Percentiles rank a stretch among this genome's conserved stretches.
phyloP scores from a whole-genome alignment of 2,113 vertebrate genomes.

The Larimichthys polyactis region DNA sequence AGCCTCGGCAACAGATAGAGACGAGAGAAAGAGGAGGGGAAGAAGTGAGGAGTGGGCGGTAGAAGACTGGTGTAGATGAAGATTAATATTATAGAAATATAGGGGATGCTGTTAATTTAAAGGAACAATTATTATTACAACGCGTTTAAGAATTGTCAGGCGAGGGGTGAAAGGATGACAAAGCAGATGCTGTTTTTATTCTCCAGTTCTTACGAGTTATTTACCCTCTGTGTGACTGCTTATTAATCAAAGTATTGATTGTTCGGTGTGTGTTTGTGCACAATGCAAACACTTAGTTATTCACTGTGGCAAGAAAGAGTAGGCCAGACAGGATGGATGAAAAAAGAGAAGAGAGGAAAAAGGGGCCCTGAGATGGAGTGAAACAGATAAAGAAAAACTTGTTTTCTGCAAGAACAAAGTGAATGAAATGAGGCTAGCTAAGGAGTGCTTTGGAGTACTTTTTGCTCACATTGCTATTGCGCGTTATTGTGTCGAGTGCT shows the following conservation, averaged over 20 bases:
- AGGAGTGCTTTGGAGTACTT: constrained; percentile 9
- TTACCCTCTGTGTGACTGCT: constrained; percentile 32
- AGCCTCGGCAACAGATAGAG: constrained; percentile 39
- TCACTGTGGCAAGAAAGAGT: constrained; percentile 5
- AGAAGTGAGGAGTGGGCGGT: constrained; percentile 5
- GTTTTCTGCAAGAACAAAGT: constrained; percentile 3
- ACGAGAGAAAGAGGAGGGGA: background rate
- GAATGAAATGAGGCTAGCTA: constrained; percentile 24
- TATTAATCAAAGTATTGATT: constrained; percentile 61
- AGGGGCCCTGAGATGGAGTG: constrained; percentile 61
- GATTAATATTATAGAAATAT: constrained; percentile 14
- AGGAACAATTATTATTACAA: background rate
- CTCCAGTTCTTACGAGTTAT: constrained; percentile 28
- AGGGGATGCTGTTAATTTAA: background rate
- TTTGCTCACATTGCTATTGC: constrained; percentile 49
- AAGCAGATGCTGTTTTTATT: constrained; percentile 11
- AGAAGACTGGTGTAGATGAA: constrained; percentile 8
- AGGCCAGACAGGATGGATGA: constrained; percentile 25
- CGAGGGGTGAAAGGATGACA: background rate
- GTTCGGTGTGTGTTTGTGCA: constrained; percentile 8
- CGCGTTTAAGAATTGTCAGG: background rate
- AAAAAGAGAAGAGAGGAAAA: constrained; percentile 31
- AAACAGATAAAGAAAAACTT: constrained; percentile 4
- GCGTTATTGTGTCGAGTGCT: constrained; percentile 24
- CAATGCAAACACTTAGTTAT: background rate